Percentiles rank a stretch among this genome's conserved stretches.
Evolutionary conservation across 2,888 invertebrate species (phyloP).

Genomic region (Dascillus cervinus): DNA sequence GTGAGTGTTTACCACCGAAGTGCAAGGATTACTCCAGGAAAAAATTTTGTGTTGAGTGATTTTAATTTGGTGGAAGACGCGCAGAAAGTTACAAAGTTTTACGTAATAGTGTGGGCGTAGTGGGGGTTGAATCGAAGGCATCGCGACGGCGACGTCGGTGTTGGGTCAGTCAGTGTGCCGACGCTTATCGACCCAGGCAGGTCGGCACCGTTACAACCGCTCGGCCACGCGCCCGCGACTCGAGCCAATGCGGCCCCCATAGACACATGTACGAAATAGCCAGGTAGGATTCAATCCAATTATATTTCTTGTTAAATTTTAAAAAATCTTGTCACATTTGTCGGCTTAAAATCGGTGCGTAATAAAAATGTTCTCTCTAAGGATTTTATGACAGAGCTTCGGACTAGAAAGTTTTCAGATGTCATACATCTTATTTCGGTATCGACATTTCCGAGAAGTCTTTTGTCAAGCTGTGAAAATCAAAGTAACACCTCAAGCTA

Average conservation of each 20-base stretch:
- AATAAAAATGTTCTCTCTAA: slow-evolving; percentile 16
- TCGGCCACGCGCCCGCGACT: slow-evolving; percentile 30
- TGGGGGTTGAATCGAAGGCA: slow-evolving; percentile 31
- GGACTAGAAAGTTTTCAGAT: too few relatives aligned
- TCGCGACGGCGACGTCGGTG: slow-evolving; percentile 35
- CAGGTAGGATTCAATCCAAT: slow-evolving; percentile 30
- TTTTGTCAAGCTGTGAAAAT: slow-evolving; percentile 21
- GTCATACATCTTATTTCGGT: slow-evolving; percentile 14
- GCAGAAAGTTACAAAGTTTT: not conserved
- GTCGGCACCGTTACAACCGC: slow-evolving; percentile 23
- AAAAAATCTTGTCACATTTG: too few relatives aligned
- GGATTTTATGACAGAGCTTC: too few relatives aligned
- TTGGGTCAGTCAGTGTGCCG: slow-evolving; percentile 39
- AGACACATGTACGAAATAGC: slow-evolving; percentile 38
- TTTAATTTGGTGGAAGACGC: too few relatives aligned
- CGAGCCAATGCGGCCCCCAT: slow-evolving; percentile 39
- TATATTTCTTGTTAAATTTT: too few relatives aligned
- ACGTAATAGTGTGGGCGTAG: slow-evolving; percentile 21
- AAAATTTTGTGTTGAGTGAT: too few relatives aligned
- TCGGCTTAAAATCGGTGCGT: too few relatives aligned
- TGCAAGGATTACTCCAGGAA: too few relatives aligned
- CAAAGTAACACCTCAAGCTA: slow-evolving; percentile 19
- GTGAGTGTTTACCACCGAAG: slow-evolving; percentile 6
- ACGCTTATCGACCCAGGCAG: slow-evolving; percentile 33
- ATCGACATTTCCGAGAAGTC: slow-evolving; percentile 13